These are phyloP conservation scores for Drosophila kohkoa DNA, from an alignment of 1,140 invertebrate genomes.

Conservation along the genomic window DNA sequence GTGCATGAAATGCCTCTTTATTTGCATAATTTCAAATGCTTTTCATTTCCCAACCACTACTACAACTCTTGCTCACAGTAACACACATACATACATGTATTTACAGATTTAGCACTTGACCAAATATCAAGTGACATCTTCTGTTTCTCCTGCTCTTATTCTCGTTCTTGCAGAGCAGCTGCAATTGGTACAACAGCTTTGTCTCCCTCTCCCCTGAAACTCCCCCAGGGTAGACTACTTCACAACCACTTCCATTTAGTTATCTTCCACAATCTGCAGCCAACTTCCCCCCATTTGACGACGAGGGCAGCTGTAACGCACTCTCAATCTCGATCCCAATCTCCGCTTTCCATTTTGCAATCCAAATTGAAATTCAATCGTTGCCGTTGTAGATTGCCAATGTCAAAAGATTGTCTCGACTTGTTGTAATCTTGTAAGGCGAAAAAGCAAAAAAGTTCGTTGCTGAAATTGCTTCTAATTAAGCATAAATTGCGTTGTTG, in stretches of 20 bases:
- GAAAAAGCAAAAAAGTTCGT: slow-evolving; percentile 31
- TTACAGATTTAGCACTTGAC: slow-evolving; percentile 24
- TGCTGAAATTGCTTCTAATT: slow-evolving; percentile 63
- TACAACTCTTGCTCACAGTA: background rate
- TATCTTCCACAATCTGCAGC: slow-evolving; percentile 11
- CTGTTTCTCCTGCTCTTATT: too few species aligned
- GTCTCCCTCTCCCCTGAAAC: background rate
- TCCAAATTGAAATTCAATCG: slow-evolving; percentile 71
- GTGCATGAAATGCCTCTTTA: slow-evolving; percentile 70
- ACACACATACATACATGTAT: background rate
- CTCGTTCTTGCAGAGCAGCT: background rate
- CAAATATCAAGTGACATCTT: background rate
- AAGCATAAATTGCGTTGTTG: slow-evolving; percentile 65
- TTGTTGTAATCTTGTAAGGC: slow-evolving; percentile 52
- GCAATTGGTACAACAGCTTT: background rate
- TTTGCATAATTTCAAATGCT: slow-evolving; percentile 72
- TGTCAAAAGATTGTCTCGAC: slow-evolving; percentile 64
- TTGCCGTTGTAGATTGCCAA: slow-evolving; percentile 38
- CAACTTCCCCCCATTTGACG: slow-evolving; percentile 24
- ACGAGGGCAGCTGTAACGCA: slow-evolving; percentile 21
- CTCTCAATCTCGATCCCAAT: slow-evolving; percentile 39
- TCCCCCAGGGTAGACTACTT: slow-evolving; percentile 49
- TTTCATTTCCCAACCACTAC: slow-evolving; percentile 31
- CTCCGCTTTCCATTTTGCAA: slow-evolving; percentile 75
- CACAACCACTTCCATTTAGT: slow-evolving; percentile 34